A percentile compares a stretch with the other conserved stretches of the same genome.
Evolutionary conservation across 1,140 invertebrate genomes (phyloP).

Genomic region (Trachelipus rathkii): DNA sequence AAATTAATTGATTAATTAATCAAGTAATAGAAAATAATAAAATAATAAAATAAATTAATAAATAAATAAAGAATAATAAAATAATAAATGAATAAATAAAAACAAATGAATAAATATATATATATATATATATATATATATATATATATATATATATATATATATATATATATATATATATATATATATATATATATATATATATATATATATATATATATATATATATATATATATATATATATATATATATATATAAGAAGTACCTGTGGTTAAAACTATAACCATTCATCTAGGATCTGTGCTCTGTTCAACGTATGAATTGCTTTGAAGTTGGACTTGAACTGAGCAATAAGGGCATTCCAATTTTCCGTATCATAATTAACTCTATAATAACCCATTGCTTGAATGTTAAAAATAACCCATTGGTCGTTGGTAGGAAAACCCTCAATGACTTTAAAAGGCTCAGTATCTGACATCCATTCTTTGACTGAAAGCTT

Average conservation of each 20-base stretch:
- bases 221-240: constrained; percentile 27
- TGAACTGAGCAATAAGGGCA: constrained; percentile 56
- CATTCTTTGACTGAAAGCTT: constrained; percentile 17
- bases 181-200: constrained; percentile 16
- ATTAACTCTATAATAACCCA: constrained; percentile 66
- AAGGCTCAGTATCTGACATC: constrained; percentile 21
- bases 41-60: no score
- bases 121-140: no score
- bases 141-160: no score
- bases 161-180: constrained; percentile 2
- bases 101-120: no score
- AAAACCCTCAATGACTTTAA: constrained; percentile 1
- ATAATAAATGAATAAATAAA: no score
- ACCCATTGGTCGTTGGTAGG: constrained; percentile 23
- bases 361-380: constrained; percentile 67
- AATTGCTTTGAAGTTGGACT: constrained; percentile 52
- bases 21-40: no score
- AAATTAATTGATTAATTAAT: no score
- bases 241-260: not conserved
- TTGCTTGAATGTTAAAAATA: constrained; percentile 40
- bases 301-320: constrained; percentile 48
- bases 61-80: no score
- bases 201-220: constrained; percentile 27
- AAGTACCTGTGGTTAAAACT: constrained; percentile 49
- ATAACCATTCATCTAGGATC: constrained; percentile 49